These are phyloP conservation scores for Microctonus hyperodae DNA, from an alignment of 2,888 invertebrate genomes.

Conservation along the genomic window DNA sequence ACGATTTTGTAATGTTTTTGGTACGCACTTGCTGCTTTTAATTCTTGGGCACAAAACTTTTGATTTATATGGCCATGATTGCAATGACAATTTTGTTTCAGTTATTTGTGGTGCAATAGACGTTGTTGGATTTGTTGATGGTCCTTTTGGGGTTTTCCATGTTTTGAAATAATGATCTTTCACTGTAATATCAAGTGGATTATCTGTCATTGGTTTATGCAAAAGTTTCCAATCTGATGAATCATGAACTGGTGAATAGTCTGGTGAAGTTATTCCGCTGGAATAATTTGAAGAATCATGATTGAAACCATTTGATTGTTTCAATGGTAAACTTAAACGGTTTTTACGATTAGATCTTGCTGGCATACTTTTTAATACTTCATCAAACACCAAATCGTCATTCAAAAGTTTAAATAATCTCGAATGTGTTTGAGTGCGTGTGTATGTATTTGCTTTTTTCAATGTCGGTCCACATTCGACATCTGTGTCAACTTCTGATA, in stretches of 20 bases:
- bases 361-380: conserved; percentile 54
- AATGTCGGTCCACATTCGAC: conserved; percentile 67
- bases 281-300: conserved; percentile 58
- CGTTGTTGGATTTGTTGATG: conserved; percentile 61
- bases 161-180: conserved; percentile 49
- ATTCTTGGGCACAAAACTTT: conserved; percentile 72
- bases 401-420: conserved; percentile 73
- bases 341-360: conserved; percentile 30
- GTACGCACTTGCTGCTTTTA: conserved; percentile 68
- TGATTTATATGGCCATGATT: conserved; percentile 63
- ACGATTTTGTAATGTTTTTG: conserved; percentile 38
- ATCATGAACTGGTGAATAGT: conserved; percentile 64
- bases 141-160: conserved; percentile 48
- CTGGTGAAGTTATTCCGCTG: conserved; percentile 60
- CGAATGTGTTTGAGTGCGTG: conserved; percentile 77
- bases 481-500: conserved; percentile 73
- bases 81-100: conserved; percentile 52
- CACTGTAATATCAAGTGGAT: conserved; percentile 26
- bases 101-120: conserved; percentile 15
- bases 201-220: conserved; percentile 24
- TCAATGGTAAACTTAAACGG: conserved; percentile 46
- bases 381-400: conserved; percentile 63
- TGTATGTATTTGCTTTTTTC: conserved; percentile 69
- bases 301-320: conserved; percentile 48
- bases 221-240: conserved; percentile 64